Conservation (phyloP, 2,113 vertebrate species). For the Peromyscus polionotus region DNA sequence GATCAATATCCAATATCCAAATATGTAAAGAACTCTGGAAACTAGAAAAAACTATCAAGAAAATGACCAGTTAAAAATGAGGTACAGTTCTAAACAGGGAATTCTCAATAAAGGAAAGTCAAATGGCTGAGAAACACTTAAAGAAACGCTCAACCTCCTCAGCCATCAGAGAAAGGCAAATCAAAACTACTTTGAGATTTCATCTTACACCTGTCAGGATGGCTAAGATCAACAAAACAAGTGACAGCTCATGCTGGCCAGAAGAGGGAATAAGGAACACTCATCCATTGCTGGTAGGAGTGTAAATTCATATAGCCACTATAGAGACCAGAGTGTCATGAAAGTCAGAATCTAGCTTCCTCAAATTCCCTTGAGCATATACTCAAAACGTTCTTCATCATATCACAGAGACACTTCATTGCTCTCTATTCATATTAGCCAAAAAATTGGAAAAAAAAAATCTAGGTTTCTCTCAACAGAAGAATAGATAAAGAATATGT, state of each 20-base stretch:
- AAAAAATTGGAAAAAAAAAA: too few species aligned
- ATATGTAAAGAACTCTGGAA: not conserved
- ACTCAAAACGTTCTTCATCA: too few species aligned
- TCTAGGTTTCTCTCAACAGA: too few species aligned
- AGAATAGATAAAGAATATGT: too few species aligned
- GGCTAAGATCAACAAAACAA: not conserved
- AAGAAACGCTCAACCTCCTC: not conserved
- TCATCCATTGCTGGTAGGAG: not conserved
- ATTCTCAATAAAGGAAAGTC: not conserved
- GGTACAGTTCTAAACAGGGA: not conserved
- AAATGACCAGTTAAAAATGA: not conserved
- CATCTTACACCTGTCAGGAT: not conserved
- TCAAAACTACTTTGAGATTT: not conserved
- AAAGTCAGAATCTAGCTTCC: too few species aligned
- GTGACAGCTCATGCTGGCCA: not conserved
- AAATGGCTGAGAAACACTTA: not conserved
- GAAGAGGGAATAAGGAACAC: not conserved
- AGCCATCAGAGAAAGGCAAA: not conserved
- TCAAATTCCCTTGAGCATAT: too few species aligned
- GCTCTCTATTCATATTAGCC: too few species aligned
- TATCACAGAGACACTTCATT: too few species aligned
- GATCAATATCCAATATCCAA: not conserved
- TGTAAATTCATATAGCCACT: too few species aligned
- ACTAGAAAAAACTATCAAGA: not conserved
- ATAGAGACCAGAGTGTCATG: too few species aligned